phyloP scores from a whole-genome alignment of 1,140 invertebrate genomes.

The Rhizoglyphus robini region DNA sequence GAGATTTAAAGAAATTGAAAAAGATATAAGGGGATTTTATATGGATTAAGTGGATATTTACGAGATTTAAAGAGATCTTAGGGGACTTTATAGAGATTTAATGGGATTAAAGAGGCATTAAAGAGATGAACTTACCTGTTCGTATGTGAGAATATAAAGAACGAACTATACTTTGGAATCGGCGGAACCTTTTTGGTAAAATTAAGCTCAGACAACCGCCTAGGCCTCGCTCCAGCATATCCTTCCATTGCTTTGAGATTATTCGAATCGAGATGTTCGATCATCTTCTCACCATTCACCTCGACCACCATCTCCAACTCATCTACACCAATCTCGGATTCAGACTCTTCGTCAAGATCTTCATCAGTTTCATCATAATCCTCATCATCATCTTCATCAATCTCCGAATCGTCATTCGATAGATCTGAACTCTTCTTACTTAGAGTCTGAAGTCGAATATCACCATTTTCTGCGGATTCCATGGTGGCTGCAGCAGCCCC shows the following conservation, averaged over 20 bases:
- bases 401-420: conserved; percentile 34
- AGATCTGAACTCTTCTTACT: background rate
- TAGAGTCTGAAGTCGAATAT: background rate
- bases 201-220: conserved; percentile 80
- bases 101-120: conserved; percentile 10
- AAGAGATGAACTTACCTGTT: conserved; percentile 54
- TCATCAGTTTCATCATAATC: conserved; percentile 40
- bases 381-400: conserved; percentile 32
- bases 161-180: conserved; percentile 82
- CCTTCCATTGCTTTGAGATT: conserved; percentile 38
- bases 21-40: no score
- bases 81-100: conserved; percentile 10
- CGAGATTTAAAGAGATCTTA: no score
- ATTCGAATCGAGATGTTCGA: conserved; percentile 16
- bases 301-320: conserved; percentile 34
- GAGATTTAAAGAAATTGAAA: conserved; percentile 18
- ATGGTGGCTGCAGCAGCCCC: conserved; percentile 31
- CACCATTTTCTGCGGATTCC: conserved; percentile 29
- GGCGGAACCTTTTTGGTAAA: conserved; percentile 70
- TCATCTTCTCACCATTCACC: no score
- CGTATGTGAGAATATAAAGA: conserved; percentile 88
- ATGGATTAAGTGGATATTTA: no score
- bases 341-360: conserved; percentile 33
- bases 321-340: conserved; percentile 36
- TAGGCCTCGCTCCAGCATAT: conserved; percentile 53